Conservation (phyloP, 2,797 vertebrate genomes). For the Anguilla anguilla region DNA sequence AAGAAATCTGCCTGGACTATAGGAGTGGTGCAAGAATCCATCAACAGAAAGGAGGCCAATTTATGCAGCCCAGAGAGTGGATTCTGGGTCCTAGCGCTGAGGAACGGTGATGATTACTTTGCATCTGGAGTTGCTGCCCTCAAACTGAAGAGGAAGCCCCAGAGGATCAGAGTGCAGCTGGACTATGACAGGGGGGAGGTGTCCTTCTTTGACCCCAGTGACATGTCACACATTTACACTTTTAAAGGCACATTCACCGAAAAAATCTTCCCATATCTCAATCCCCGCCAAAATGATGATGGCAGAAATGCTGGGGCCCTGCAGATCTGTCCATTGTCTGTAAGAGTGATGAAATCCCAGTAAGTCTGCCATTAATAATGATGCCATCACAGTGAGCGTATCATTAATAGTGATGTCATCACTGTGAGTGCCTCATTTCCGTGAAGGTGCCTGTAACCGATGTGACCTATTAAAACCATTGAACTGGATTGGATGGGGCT, state of each 20-base stretch:
- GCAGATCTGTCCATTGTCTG: too few species aligned
- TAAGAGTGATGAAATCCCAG: too few species aligned
- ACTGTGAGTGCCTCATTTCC: too few species aligned
- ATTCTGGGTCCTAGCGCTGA: conserved; percentile 48
- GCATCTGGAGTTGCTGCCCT: conserved; percentile 42
- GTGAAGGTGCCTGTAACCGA: too few species aligned
- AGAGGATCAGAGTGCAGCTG: conserved; percentile 49
- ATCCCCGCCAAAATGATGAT: not conserved
- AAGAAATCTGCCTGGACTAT: conserved; percentile 46
- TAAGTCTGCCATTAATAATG: too few species aligned
- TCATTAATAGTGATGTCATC: too few species aligned
- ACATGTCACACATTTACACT: not conserved
- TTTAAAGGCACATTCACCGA: conserved; percentile 44
- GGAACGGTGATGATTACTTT: not conserved
- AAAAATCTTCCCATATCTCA: conserved; percentile 55
- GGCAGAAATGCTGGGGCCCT: too few species aligned
- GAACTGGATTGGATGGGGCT: not conserved
- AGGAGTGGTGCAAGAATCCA: conserved; percentile 50
- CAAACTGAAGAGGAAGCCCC: conserved; percentile 39
- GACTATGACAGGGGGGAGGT: conserved; percentile 51
- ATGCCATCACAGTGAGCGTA: too few species aligned
- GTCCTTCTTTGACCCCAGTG: conserved; percentile 51
- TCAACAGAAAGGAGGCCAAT: conserved; percentile 58
- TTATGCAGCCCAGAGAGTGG: conserved; percentile 38
- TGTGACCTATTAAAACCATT: not conserved